A percentile compares a stretch with the other conserved stretches of the same genome.
phyloP scores from a whole-genome alignment of 2,797 vertebrate species.

The Pempheris klunzingeri region DNA sequence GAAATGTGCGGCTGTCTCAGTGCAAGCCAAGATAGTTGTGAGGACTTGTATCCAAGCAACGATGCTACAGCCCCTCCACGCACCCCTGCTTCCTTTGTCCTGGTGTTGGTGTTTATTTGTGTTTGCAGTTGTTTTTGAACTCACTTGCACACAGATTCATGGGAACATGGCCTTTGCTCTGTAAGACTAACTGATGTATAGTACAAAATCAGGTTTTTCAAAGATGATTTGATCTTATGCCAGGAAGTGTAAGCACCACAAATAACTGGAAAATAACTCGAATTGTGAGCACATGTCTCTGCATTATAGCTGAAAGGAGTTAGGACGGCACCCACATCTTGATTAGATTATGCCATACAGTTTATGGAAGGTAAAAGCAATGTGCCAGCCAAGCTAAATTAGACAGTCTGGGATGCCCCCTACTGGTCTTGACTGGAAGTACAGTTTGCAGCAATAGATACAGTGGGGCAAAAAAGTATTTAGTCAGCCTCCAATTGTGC shows the following conservation, averaged over 20 bases:
- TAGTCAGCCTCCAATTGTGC: too few relatives aligned
- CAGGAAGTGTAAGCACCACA: background rate
- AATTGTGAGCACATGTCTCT: background rate
- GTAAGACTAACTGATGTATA: background rate
- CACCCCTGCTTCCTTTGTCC: conserved; percentile 15
- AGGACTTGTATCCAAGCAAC: conserved; percentile 46
- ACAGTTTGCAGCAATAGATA: background rate
- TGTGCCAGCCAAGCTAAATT: background rate
- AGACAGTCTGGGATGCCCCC: conserved; percentile 46
- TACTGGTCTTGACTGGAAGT: conserved; percentile 44
- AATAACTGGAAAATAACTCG: background rate
- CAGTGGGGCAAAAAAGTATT: too few relatives aligned
- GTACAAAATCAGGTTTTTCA: background rate
- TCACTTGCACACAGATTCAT: conserved; percentile 1
- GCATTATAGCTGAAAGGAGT: background rate
- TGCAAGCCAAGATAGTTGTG: conserved; percentile 34
- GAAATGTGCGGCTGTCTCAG: conserved; percentile 16
- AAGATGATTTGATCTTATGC: background rate
- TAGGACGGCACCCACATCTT: conserved; percentile 6
- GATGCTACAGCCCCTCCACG: conserved; percentile 5
- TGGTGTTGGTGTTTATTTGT: background rate
- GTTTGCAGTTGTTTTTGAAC: conserved; percentile 11
- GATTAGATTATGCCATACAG: conserved; percentile 2
- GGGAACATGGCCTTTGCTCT: background rate
- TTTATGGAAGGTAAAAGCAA: conserved; percentile 1